A percentile compares a stretch with the other conserved stretches of the same genome.
Evolutionary conservation across 64 coral and sea anemone species (phyloP).

Genomic region (Montipora sp.): DNA sequence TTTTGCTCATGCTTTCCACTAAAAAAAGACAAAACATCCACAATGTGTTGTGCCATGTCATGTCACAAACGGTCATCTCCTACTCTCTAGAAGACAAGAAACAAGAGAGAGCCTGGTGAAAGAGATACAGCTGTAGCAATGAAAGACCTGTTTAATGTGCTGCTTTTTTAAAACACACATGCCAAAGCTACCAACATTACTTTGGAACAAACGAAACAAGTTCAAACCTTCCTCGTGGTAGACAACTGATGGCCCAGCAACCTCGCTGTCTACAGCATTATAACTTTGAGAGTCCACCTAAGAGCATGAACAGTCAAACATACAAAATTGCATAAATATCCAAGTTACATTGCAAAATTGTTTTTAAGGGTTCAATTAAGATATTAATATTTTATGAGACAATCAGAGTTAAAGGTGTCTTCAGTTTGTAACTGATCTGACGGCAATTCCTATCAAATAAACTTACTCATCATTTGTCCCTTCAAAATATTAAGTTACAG

Average conservation of each 20-base stretch:
- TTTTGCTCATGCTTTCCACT: too few relatives aligned
- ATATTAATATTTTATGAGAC: constrained; percentile 9
- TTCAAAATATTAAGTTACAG: not conserved
- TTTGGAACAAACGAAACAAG: not conserved
- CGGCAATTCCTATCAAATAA: constrained; percentile 97
- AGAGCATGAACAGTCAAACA: not conserved
- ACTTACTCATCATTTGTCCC: constrained; percentile 65
- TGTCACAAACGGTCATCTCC: too few relatives aligned
- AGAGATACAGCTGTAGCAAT: too few relatives aligned
- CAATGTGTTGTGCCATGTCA: not conserved
- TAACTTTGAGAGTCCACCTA: constrained; percentile 50
- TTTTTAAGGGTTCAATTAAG: too few relatives aligned
- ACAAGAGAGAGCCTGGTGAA: too few relatives aligned
- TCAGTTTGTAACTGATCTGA: constrained; percentile 84
- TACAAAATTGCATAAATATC: too few relatives aligned
- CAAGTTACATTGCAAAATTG: too few relatives aligned
- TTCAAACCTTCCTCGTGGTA: constrained; percentile 42
- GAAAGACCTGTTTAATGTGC: too few relatives aligned
- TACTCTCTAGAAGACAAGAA: too few relatives aligned
- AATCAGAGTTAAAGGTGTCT: constrained; percentile 68
- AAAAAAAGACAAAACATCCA: too few relatives aligned
- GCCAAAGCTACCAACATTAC: not conserved
- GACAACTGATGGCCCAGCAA: constrained; percentile 22
- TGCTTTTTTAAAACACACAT: too few relatives aligned
- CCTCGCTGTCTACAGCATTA: not conserved